Conservation (phyloP, 2,888 invertebrate genomes). For the Sphinx pinastri region DNA sequence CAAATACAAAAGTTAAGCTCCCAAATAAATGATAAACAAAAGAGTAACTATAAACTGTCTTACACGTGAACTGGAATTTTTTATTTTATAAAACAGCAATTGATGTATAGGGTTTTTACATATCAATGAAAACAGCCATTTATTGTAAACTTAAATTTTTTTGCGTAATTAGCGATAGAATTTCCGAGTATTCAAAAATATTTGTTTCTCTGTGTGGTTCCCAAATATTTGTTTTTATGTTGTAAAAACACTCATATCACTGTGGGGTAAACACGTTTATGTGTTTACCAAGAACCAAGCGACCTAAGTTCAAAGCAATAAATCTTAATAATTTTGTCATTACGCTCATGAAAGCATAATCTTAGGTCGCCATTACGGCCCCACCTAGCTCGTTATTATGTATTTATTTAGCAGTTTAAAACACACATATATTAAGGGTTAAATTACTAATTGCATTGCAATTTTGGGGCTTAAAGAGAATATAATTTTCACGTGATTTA, state of each 20-base stretch:
- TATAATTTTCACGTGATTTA: background rate
- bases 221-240: background rate
- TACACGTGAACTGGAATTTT: too few relatives aligned
- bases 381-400: conserved; percentile 30
- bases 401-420: conserved; percentile 52
- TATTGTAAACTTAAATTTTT: too few relatives aligned
- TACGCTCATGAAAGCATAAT: conserved; percentile 26
- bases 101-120: too few relatives aligned
- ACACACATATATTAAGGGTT: conserved; percentile 48
- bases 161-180: too few relatives aligned
- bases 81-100: too few relatives aligned
- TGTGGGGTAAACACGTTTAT: too few relatives aligned
- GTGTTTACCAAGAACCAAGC: background rate
- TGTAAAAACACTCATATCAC: too few relatives aligned
- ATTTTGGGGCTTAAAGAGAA: conserved; percentile 1
- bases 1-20: too few relatives aligned
- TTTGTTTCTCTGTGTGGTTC: background rate
- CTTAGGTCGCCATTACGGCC: conserved; percentile 24
- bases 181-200: too few relatives aligned
- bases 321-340: conserved; percentile 23
- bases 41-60: too few relatives aligned
- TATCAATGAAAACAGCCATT: too few relatives aligned
- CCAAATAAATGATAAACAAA: too few relatives aligned
- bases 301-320: background rate
- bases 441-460: conserved; percentile 41